phyloP scores from a whole-genome alignment of 2,797 vertebrate genomes.

The Gambusia yucatana region DNA sequence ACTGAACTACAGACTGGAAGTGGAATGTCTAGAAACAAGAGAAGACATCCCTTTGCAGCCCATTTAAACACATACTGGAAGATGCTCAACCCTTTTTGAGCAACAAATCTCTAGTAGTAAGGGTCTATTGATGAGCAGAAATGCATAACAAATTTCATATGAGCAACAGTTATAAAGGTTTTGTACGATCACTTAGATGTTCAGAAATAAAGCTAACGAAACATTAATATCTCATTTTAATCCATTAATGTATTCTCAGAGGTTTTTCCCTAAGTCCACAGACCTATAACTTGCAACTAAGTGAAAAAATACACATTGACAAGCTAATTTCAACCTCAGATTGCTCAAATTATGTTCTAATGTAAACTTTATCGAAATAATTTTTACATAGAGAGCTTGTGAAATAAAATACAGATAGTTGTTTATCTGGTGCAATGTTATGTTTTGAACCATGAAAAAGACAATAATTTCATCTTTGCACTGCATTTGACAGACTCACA shows the following conservation, averaged over 20 bases:
- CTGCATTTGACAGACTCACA: neutral
- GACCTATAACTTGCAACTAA: neutral
- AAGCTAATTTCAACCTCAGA: neutral
- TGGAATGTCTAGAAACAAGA: neutral
- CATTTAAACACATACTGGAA: neutral
- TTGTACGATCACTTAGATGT: neutral
- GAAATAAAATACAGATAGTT: neutral
- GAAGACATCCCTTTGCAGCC: neutral
- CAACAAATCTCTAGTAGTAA: conserved; percentile 8
- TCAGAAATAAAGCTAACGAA: neutral
- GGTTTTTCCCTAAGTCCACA: neutral
- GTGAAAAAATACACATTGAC: neutral
- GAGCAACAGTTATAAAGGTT: conserved; percentile 1
- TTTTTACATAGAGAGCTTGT: neutral
- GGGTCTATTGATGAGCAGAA: conserved; percentile 22
- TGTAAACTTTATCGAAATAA: neutral
- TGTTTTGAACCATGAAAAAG: neutral
- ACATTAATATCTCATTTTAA: neutral
- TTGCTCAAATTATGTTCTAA: neutral
- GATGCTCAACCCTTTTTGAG: conserved; percentile 27
- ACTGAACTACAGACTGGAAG: neutral
- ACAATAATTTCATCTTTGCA: neutral
- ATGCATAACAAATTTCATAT: neutral
- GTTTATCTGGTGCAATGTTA: neutral
- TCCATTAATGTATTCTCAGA: neutral